A percentile compares a stretch with the other conserved stretches of the same genome.
These are phyloP conservation scores for Tetramorium alpestre DNA, from an alignment of 1,140 invertebrate genomes.

Conservation along the genomic window DNA sequence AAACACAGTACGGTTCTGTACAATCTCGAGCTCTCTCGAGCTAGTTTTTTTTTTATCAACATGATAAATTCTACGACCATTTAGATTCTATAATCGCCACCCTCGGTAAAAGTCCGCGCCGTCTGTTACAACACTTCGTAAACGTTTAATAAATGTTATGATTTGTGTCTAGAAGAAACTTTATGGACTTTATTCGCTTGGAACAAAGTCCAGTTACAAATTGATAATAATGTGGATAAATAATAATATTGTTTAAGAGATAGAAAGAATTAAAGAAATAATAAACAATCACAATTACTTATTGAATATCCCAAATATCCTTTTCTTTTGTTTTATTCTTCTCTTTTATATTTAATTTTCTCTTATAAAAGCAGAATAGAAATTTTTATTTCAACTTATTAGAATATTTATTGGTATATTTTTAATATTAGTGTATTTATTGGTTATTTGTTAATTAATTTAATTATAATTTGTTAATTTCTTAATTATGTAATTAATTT, in stretches of 20 bases:
- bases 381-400: background rate
- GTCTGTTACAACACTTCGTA: conserved; percentile 8
- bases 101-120: background rate
- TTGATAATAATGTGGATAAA: background rate
- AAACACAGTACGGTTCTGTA: background rate
- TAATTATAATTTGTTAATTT: background rate
- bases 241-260: background rate
- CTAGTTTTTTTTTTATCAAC: background rate
- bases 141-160: conserved; percentile 22
- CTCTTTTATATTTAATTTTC: background rate
- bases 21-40: background rate
- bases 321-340: background rate
- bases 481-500: background rate
- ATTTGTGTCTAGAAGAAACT: conserved; percentile 1
- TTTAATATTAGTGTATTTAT: no score
- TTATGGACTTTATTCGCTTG: background rate
- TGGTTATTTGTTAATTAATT: no score
- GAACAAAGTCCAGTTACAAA: background rate
- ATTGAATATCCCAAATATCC: background rate
- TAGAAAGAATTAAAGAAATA: background rate
- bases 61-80: conserved; percentile 4
- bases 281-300: background rate
- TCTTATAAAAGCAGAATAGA: background rate
- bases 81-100: conserved; percentile 14
- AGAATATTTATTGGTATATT: background rate